phyloP scores from a whole-genome alignment of 2,797 vertebrate genomes.

The Schizopygopsis malacanthus region DNA sequence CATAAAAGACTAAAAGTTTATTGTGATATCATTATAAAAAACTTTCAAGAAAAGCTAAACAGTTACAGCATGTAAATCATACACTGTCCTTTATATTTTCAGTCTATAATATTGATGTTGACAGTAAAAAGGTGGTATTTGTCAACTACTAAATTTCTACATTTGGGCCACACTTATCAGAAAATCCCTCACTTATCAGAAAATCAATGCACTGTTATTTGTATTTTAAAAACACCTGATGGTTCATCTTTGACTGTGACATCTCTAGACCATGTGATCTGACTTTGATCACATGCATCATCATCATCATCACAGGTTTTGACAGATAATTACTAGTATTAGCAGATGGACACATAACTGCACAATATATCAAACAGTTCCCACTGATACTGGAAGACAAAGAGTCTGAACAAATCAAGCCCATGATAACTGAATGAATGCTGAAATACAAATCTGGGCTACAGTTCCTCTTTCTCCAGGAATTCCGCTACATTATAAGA shows the following conservation, averaged over 20 bases:
- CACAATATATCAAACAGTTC: neutral
- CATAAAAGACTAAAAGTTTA: neutral
- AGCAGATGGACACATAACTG: neutral
- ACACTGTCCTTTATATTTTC: neutral
- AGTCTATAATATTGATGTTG: neutral
- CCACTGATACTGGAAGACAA: too few species aligned
- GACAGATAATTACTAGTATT: neutral
- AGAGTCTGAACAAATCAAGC: neutral
- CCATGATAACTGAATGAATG: neutral
- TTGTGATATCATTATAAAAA: neutral
- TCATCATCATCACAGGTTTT: neutral
- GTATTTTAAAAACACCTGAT: neutral
- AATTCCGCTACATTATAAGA: neutral
- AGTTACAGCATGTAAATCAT: too few species aligned
- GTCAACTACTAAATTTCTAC: neutral
- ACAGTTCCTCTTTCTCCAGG: neutral
- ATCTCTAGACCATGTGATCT: neutral
- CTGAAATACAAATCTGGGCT: neutral
- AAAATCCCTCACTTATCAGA: neutral
- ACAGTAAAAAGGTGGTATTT: neutral
- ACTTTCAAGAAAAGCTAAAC: neutral
- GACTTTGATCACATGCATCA: neutral
- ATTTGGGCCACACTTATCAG: neutral
- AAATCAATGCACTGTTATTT: neutral
- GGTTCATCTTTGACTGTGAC: neutral